These are phyloP conservation scores for Mactromeris polynyma DNA, from an alignment of 2,888 invertebrate species.

Conservation along the genomic window DNA sequence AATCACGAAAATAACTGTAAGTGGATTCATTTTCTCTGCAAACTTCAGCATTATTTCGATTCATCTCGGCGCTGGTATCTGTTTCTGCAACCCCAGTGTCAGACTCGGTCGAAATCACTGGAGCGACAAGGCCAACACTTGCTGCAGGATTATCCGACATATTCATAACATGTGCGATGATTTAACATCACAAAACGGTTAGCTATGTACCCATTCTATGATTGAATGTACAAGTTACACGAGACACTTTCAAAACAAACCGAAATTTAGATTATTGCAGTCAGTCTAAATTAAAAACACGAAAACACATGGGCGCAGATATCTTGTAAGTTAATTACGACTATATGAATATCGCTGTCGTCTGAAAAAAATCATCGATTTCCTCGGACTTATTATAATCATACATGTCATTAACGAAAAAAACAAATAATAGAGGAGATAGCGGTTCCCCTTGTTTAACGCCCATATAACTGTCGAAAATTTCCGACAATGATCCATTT, in stretches of 20 bases:
- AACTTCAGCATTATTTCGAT: too few relatives aligned
- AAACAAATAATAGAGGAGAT: too few relatives aligned
- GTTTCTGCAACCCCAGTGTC: neutral
- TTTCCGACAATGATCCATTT: too few relatives aligned
- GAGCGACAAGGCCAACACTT: neutral
- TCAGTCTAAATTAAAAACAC: neutral
- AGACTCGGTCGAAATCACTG: neutral
- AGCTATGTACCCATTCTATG: neutral
- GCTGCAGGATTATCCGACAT: neutral
- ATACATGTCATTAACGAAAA: too few relatives aligned
- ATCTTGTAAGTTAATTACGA: neutral
- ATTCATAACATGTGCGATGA: neutral
- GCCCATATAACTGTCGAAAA: too few relatives aligned
- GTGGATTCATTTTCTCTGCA: neutral
- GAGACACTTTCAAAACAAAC: neutral
- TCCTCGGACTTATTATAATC: too few relatives aligned
- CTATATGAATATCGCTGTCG: neutral
- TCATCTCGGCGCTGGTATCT: neutral
- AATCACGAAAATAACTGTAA: neutral
- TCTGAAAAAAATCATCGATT: too few relatives aligned
- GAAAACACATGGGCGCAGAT: constrained; percentile 17
- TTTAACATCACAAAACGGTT: neutral
- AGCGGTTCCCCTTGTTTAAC: too few relatives aligned
- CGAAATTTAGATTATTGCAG: neutral
- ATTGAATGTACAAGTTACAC: neutral